These are phyloP conservation scores for Tetrapedia diversipes DNA, from an alignment of 2,888 invertebrate species.

Conservation along the genomic window DNA sequence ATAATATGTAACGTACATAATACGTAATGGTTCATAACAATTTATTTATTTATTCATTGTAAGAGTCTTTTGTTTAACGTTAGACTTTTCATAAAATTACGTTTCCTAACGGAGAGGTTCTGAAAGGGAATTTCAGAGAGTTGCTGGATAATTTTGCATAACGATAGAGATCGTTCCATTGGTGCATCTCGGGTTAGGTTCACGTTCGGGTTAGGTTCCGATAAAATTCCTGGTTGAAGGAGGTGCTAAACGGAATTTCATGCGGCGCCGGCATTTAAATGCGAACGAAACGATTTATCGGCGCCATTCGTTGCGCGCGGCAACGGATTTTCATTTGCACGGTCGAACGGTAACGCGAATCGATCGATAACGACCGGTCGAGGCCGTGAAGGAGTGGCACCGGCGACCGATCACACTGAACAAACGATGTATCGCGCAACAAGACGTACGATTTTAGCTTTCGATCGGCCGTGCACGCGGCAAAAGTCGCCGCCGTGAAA, in stretches of 20 bases:
- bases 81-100: too few species aligned
- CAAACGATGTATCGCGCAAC: neutral
- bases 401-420: neutral
- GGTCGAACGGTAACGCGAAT: neutral
- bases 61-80: too few species aligned
- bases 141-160: too few species aligned
- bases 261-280: constrained; percentile 40
- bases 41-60: too few species aligned
- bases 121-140: too few species aligned
- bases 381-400: neutral
- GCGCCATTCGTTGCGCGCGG: neutral
- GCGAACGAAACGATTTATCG: constrained; percentile 41
- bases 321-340: constrained; percentile 8
- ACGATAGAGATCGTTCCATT: too few species aligned
- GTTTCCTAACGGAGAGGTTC: too few species aligned
- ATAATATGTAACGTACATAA: too few species aligned
- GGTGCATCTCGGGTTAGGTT: too few species aligned
- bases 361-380: neutral
- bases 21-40: too few species aligned
- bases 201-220: too few species aligned
- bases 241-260: constrained; percentile 6
- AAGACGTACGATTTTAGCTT: neutral
- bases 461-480: neutral
- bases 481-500: neutral
- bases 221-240: constrained; percentile 35